Evolutionary conservation across 2,888 invertebrate species (phyloP), one percentile per base, ranked within the genome.

Genomic region (Erynnis tages): DNA sequence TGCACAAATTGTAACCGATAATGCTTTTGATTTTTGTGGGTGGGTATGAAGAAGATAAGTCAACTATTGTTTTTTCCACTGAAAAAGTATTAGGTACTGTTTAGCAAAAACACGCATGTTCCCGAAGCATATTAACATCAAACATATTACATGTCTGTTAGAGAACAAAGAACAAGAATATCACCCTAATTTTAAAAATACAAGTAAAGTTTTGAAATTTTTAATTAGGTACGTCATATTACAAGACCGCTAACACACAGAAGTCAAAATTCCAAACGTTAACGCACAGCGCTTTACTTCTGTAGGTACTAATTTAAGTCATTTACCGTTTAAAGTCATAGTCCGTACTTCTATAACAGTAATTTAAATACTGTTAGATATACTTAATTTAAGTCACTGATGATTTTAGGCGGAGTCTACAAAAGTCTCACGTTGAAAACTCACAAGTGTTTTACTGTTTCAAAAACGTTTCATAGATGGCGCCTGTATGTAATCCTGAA

Each of bases 231-330:
- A n/a, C n/a, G n/a, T 21, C 21, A 43, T 19, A 19, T 29, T 43
- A 43, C 19, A 37, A 17, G 4, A 13, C 23, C 16, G 11, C 13
- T 29, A 32, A 35, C 25, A 47, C 35, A 17, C 17, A 14, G 19
- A 46, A 23, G 11, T 47, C 16, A 13, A 29, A 47, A n/a, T n/a
- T 46, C 11, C 11, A 37, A 46, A 46, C 16, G 2, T 19, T 23
- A 34, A 45, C 44, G 43, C 44, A 21, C 44, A 34, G 44, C 23
- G 32, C 43, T 23, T 34, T 45, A 21, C 14, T 45, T n/a, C n/a
- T n/a, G n/a, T 45, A 43, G n/a, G 5, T 17, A 34, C 1, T 2
- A 29, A 29, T 29, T 29, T 29, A 10, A 10, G 10, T 29, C 11
- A 7, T 7, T 25, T 25, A 25, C 25, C 2, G 8, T 7, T 25